Conservation (phyloP, 2,888 invertebrate genomes). For the Gymnosoma rotundatum region DNA sequence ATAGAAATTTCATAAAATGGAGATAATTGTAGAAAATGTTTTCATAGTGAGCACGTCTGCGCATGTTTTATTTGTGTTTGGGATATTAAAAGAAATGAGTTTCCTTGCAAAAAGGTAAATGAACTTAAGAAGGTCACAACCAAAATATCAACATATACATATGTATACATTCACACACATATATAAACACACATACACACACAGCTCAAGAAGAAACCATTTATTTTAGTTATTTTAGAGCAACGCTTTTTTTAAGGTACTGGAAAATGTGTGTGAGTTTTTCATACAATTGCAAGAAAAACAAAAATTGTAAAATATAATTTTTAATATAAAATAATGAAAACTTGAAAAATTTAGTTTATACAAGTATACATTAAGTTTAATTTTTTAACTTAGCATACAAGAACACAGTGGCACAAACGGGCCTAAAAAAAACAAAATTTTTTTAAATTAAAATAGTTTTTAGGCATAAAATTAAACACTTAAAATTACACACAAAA, state of each 20-base stretch:
- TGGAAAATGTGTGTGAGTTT: background rate
- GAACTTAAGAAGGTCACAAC: slow-evolving; percentile 51
- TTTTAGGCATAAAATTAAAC: too few species aligned
- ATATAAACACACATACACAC: background rate
- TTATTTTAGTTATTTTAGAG: background rate
- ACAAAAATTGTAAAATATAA: background rate
- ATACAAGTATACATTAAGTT: slow-evolving; percentile 16
- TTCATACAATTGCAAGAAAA: background rate
- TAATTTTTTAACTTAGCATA: slow-evolving; percentile 37
- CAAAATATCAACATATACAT: background rate
- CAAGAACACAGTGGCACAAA: background rate
- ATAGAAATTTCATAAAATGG: slow-evolving; percentile 28
- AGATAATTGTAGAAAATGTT: background rate
- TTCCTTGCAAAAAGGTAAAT: slow-evolving; percentile 34
- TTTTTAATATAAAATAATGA: slow-evolving; percentile 45
- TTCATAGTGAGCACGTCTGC: slow-evolving; percentile 26
- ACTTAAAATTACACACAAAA: too few species aligned
- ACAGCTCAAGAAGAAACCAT: background rate
- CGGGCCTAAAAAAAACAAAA: background rate
- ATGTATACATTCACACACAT: background rate
- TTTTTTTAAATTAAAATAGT: too few species aligned
- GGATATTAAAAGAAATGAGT: background rate
- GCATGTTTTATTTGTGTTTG: slow-evolving; percentile 38
- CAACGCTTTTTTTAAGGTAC: background rate
- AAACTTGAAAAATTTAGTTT: background rate